Evolutionary conservation across 2,797 vertebrate genomes (phyloP), one percentile per base, ranked within the genome.

Genomic region (Helostoma temminkii): DNA sequence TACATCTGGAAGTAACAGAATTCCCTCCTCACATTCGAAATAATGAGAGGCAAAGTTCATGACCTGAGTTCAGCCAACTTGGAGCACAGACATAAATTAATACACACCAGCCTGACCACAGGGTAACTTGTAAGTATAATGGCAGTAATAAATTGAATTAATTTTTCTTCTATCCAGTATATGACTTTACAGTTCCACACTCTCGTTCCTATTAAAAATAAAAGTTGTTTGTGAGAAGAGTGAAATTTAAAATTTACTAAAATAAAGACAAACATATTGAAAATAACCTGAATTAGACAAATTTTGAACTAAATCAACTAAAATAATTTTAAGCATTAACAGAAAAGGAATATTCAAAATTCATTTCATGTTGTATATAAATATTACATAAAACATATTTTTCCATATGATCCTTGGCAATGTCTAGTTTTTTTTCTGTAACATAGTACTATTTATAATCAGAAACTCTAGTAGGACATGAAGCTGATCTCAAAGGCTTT

Each of bases 401-500:
- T 66, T 43, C 76, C 54, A 83, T 79, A 86, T 82, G 85, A 89
- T 90, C 85, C 84, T 68, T 76, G 66, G 72, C 77, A 74, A 60
- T 66, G 76, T 60, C 70, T 80, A 60, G n/a, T n/a, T 80, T 84
- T 87, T 81, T 66, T 69, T 15, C 71, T 77, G 81, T 90, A 81
- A 78, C 82, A 80, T 76, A 74, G 75, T 89, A 86, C 82, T 90
- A 90, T 93, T 93, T 90, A 87, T 91, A 93, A 93, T 92, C 89
- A 93, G 82, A 93, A 91, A 92, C 81, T 92, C 89, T 87, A 87
- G 86, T 80, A 89, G 91, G 90, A 92, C 92, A 91, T 89, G 89
- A 90, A 89, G 92, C 91, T 92, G 93, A 93, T 94, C 93, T 93
- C 83, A 85, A 84, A 90, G 91, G 93, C 93, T 94, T 94, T 94